Evolutionary conservation across 1,140 invertebrate genomes (phyloP), one percentile per base, ranked within the genome.

Genomic region (Alviniconcha marisindica): DNA sequence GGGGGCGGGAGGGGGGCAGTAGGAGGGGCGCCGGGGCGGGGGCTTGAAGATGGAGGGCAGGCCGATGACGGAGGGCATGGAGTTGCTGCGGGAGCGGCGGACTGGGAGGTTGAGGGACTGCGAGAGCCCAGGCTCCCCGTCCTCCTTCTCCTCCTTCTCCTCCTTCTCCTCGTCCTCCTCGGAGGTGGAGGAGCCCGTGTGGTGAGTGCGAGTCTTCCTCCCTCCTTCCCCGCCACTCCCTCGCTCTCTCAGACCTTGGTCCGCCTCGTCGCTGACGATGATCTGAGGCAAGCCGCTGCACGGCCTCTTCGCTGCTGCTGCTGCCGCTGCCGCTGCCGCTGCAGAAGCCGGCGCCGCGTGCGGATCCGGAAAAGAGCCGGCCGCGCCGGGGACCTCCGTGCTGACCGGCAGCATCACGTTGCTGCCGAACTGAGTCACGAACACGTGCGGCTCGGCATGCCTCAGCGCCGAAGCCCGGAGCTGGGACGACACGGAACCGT

Each of bases 261-360:
- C 66, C 2, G 31, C 33, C 66, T 38, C 73, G 44, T 76, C 73
- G 42, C 73, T 76, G 42, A 76, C 44, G 42, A 76, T 21, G 73
- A 76, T 76, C 44, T 76, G 73, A 2, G 73, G 73, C 1, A 76
- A 14, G 42, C 15, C 2, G 38, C 36, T 33, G 24, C 1, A 31
- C 24, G 44, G 7, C 44, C 7, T 48, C 7, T 48, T 18, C 18
- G 44, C 44, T 48, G 60, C 60, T n/a, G 21, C 21, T 24, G 60
- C 60, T 63, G 60, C 24, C 44, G 44, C 5, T 10, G 44, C 44
- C 44, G 44, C 44, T 48, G 44, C 44, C 18, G 44, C 44, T 48
- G 44, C 7, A 48, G 44, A 18, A n/a, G n/a, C n/a, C n/a, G n/a
- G n/a, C n/a, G n/a, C n/a, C n/a, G n/a, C n/a, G n/a, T n/a, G n/a